Evolutionary conservation across 1,140 invertebrate species (phyloP), one percentile per base, ranked within the genome.

Genomic region (Drosophila setifemur): DNA sequence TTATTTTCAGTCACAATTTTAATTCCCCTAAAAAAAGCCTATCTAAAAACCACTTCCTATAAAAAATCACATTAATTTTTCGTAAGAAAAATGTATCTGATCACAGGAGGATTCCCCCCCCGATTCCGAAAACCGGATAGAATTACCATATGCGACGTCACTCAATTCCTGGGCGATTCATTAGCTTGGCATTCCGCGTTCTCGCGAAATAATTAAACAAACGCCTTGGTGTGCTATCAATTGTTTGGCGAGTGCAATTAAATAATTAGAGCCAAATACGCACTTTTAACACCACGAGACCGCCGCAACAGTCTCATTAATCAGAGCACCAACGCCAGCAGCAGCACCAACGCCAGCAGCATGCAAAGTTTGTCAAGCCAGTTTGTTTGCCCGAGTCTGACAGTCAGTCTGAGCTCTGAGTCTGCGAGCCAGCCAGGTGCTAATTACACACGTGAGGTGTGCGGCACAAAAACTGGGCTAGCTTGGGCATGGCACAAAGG

Each of bases 401-500:
- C n/a, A n/a, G n/a, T n/a, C n/a, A n/a, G n/a, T n/a, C n/a, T n/a
- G n/a, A n/a, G n/a, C n/a, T n/a, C n/a, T 12, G 50, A 40, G 55
- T 61, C 55, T 31, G 66, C 40, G 39, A 79, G 58, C 47, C 49
- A 55, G 68, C 37, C 67, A 82, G 63, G 73, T 85, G 74, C 74
- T 83, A 83, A 83, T 83, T 83, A 75, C 70, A 74, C 60, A 70
- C 64, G 69, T 74, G 74, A 52, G 52, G 52, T 35, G 29, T 74
- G 74, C 47, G 52, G 52, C 29, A 26, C 42, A 58, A 82, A 79
- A 55, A 77, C 57, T 67, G 68, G 33, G 68, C 48, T 73, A 45
- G 31, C 28, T 11, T 7, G 18, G 14, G 19, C 23, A 12, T 14
- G 25, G 19, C 8, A 14, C 3, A 2, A 26, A 39, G 21, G 7